Base-by-base conservation (phyloP, 1,140 invertebrate species). In the Drosophila ercepeae region DNA sequence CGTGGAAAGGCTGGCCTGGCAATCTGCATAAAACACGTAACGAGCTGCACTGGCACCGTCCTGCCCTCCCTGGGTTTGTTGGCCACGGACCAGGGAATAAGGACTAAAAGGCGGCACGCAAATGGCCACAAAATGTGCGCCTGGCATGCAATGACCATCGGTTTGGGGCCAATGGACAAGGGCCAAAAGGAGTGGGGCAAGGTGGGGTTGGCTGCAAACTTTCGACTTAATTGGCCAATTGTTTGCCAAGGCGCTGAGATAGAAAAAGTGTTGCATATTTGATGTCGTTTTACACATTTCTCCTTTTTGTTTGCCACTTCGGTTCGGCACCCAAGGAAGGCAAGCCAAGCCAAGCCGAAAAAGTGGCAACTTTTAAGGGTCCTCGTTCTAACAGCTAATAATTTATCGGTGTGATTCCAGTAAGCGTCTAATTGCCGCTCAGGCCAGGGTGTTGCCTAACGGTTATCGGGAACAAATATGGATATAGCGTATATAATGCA, bases 181-280 rank as follows among this genome's bases (percentile, higher is more conserved):
- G 9, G 57, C 44, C 36, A 42, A 46, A 8, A 8, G 11, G 2
- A 4, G 39, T 32, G n/a, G 29, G 29, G 9, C 4, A 32, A 32
- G 29, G 29, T 32, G 9, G 29, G 13, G 18, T 25, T 11, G 18
- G 19, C 57, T 52, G 75, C 55, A 70, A 82, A 88, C 63, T 86
- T 88, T 82, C 49, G 57, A 82, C 77, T 88, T 82, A 86, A 86
- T 88, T 86, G 82, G 77, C 77, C 81, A 82, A 82, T 89, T 86
- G 77, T 82, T 86, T 88, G 58, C 50, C 52, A 76, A 81, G 78
- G 67, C 73, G 72, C 48, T 86, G 61, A 58, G 41, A 72, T 86
- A 63, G 59, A 64, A 81, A 79, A 78, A 71, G 75, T 82, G 69
- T 78, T 86, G 74, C 77, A 88, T 88, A 82, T 70, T 88, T 88